phyloP scores from a whole-genome alignment of 1,140 invertebrate species.

The Lasaia peninsularis region DNA sequence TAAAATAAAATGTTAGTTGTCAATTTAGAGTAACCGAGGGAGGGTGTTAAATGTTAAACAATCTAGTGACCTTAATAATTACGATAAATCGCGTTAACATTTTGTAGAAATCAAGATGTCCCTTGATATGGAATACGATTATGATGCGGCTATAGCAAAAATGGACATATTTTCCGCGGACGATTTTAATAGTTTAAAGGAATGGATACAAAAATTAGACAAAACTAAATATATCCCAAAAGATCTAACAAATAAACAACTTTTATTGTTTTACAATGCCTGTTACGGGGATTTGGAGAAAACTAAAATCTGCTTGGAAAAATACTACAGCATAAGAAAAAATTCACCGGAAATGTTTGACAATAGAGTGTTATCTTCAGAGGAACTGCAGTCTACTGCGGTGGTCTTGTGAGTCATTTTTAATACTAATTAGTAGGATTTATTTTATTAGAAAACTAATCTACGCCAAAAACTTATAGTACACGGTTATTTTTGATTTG shows the following conservation, averaged over 20 bases:
- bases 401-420: constrained; percentile 69
- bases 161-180: constrained; percentile 63
- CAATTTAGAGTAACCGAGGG: constrained; percentile 33
- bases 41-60: constrained; percentile 28
- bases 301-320: constrained; percentile 79
- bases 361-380: constrained; percentile 61
- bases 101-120: constrained; percentile 43
- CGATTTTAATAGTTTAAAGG: constrained; percentile 50
- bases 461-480: too few relatives aligned
- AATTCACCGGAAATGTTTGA: constrained; percentile 80
- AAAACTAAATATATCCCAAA: constrained; percentile 72
- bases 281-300: constrained; percentile 78
- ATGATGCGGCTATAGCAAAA: constrained; percentile 39
- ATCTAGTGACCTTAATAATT: constrained; percentile 19
- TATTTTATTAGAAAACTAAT: too few relatives aligned
- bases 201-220: constrained; percentile 60
- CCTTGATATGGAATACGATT: constrained; percentile 62
- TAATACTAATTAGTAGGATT: not conserved
- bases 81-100: constrained; percentile 35
- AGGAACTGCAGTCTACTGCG: constrained; percentile 50
- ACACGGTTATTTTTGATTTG: too few relatives aligned
- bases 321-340: constrained; percentile 78
- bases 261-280: constrained; percentile 80
- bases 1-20: constrained; percentile 43
- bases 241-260: constrained; percentile 70